Conservation (phyloP, 2,797 vertebrate species). For the Sphaeramia orbicularis region DNA sequence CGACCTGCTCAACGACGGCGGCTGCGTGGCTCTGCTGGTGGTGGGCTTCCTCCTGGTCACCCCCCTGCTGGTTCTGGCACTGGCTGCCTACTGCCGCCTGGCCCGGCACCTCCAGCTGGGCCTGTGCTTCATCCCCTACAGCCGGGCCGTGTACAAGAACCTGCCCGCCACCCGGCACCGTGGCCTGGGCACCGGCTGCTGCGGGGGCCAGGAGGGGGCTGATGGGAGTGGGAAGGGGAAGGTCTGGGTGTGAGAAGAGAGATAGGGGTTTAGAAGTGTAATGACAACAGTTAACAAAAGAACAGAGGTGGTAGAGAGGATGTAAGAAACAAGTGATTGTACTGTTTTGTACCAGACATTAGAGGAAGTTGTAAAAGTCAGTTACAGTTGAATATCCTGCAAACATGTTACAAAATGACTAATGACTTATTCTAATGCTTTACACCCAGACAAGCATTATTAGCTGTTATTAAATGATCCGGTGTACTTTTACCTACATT, state of each 20-base stretch:
- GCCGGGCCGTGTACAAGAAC: conserved; percentile 91
- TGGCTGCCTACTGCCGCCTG: conserved; percentile 91
- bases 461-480: too few relatives aligned
- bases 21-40: conserved; percentile 91
- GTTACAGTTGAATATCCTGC: too few relatives aligned
- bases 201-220: conserved; percentile 68
- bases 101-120: conserved; percentile 91
- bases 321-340: too few relatives aligned
- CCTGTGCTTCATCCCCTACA: conserved; percentile 94
- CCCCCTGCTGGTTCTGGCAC: conserved; percentile 90
- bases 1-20: conserved; percentile 84
- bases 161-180: conserved; percentile 73
- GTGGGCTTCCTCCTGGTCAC: conserved; percentile 91
- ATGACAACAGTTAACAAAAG: too few relatives aligned
- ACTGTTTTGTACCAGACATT: too few relatives aligned
- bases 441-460: too few relatives aligned
- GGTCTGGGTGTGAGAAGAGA: conserved; percentile 87
- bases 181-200: conserved; percentile 65
- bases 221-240: conserved; percentile 76
- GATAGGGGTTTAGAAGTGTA: too few relatives aligned
- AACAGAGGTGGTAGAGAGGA: too few relatives aligned
- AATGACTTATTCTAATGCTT: too few relatives aligned
- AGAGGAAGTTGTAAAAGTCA: too few relatives aligned
- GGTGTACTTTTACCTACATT: too few relatives aligned
- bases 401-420: too few relatives aligned